These are phyloP conservation scores for Rhabdophis nuchalis DNA, from an alignment of 2,797 vertebrate species.

Conservation along the genomic window DNA sequence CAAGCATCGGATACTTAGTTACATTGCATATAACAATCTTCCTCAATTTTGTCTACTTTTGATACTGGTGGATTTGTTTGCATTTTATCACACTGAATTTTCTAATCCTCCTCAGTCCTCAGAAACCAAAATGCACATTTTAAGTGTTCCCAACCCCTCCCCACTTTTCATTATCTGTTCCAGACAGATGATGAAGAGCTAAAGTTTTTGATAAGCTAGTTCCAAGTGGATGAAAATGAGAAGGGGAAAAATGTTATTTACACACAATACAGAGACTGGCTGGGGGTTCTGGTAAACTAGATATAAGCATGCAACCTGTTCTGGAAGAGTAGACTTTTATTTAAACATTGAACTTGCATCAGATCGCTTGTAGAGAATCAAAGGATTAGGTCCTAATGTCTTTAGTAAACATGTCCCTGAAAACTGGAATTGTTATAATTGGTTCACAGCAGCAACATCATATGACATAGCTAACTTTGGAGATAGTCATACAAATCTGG, in stretches of 20 bases:
- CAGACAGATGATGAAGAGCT: background rate
- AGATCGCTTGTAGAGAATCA: background rate
- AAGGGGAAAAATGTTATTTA: background rate
- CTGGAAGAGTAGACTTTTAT: no score
- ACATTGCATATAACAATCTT: background rate
- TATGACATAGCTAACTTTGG: background rate
- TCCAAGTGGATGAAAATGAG: background rate
- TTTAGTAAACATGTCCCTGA: background rate
- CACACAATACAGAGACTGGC: background rate
- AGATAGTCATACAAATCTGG: background rate
- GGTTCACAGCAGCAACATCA: background rate
- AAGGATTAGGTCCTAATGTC: background rate
- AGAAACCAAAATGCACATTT: background rate
- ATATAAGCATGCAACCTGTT: background rate
- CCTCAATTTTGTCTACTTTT: background rate
- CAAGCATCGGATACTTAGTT: background rate
- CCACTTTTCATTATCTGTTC: background rate
- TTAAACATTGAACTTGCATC: background rate
- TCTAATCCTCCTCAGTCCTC: background rate
- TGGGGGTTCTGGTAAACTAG: background rate
- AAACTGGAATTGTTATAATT: background rate
- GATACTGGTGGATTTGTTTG: background rate
- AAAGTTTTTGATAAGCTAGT: background rate
- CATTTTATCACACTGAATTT: background rate
- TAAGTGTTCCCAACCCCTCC: background rate